Evolutionary conservation across 2,888 invertebrate species (phyloP), one percentile per base, ranked within the genome.

Genomic region (Xestia c-nigrum): DNA sequence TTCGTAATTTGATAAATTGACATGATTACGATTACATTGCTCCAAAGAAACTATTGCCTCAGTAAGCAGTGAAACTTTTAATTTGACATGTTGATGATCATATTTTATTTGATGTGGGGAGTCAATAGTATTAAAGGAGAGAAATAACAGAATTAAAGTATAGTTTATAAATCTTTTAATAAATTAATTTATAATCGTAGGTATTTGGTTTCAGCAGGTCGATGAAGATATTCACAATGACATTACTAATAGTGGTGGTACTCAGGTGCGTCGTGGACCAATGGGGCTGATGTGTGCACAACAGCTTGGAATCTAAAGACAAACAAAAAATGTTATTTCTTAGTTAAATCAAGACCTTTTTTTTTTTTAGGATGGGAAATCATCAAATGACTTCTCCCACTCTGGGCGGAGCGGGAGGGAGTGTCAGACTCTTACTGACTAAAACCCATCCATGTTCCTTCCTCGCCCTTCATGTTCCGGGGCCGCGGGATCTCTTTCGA

Each of bases 281-380:
- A 89, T 14, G 94, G 97, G 5, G 92, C 94, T 0, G 94, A 94
- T 83, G 93, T 94, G 85, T 94, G 95, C 0, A 95, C 95, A 12
- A 94, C 92, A 5, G 95, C 95, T 89, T 95, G 95, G 89, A 95
- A 95, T 59, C 95, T 95, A 91, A 78, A 92, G 91, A 40, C 14
- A 66, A 61, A 64, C 0, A 50, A n/a, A 40, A 40, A 40, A 19
- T 0, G 7, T 65, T 67, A 38, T 14, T 57, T 3, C 1, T 38
- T 4, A 5, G 9, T 43, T 70, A n/a, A n/a, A n/a, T n/a, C n/a
- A n/a, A n/a, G n/a, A n/a, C n/a, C n/a, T n/a, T n/a, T n/a, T n/a
- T n/a, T n/a, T n/a, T n/a, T n/a, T n/a, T n/a, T n/a, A n/a, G n/a
- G n/a, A n/a, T n/a, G n/a, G n/a, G n/a, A n/a, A n/a, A n/a, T n/a